Evolutionary conservation across 2,888 invertebrate species (phyloP).

Genomic region (Drosophila nr. medialis): DNA sequence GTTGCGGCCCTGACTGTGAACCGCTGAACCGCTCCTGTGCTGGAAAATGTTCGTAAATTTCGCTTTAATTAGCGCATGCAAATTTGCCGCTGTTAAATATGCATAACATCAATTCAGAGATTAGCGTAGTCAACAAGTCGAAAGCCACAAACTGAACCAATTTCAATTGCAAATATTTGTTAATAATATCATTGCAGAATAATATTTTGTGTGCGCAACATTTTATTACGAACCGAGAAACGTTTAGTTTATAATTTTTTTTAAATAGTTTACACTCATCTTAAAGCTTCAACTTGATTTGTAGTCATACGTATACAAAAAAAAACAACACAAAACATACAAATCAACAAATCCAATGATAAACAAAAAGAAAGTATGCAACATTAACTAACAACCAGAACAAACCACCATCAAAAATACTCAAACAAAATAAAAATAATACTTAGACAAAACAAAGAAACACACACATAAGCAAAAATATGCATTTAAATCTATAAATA

Average conservation of each 20-base stretch:
- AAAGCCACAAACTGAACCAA: conserved; percentile 32
- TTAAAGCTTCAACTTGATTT: conserved; percentile 56
- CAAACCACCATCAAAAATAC: conserved; percentile 60
- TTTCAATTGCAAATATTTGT: conserved; percentile 12
- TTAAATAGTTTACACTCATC: conserved; percentile 33
- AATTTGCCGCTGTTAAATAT: conserved; percentile 43
- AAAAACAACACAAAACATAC: conserved; percentile 33
- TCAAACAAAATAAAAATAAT: conserved; percentile 44
- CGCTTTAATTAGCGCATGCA: conserved; percentile 39
- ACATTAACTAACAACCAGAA: conserved; percentile 78
- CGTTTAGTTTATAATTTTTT: conserved; percentile 27
- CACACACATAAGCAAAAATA: conserved; percentile 44
- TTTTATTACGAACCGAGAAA: conserved; percentile 35
- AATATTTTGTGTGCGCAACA: conserved; percentile 53
- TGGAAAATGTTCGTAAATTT: conserved; percentile 27
- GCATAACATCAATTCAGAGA: conserved; percentile 38
- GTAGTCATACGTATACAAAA: conserved; percentile 63
- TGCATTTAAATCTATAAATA: conserved; percentile 62
- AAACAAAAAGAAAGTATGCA: conserved; percentile 78
- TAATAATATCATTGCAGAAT: conserved; percentile 13
- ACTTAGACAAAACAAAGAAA: conserved; percentile 50
- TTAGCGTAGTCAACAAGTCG: conserved; percentile 69
- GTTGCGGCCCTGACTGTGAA: neutral
- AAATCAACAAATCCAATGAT: conserved; percentile 56
- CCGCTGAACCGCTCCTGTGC: conserved; percentile 7